Percentiles rank a stretch among this genome's conserved stretches.
Conservation (phyloP, 2,888 invertebrate genomes). For the Hedya salicella region DNA sequence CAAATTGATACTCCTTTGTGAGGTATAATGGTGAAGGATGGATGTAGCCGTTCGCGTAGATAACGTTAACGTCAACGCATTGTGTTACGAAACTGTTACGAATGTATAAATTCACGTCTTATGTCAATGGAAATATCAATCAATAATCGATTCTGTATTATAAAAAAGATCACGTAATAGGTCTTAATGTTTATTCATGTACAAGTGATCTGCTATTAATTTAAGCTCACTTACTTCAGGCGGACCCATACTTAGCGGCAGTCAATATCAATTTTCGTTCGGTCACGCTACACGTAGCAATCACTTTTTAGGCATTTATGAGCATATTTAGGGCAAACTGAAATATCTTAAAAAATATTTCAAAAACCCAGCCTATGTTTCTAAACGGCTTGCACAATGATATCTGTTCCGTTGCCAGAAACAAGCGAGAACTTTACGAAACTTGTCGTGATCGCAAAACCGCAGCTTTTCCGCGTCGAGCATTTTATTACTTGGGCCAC, state of each 20-base stretch:
- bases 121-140: conserved; percentile 29
- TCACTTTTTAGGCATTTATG: conserved; percentile 20
- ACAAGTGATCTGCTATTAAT: background rate
- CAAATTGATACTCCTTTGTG: conserved; percentile 44
- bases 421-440: conserved; percentile 73
- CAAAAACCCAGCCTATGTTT: conserved; percentile 55
- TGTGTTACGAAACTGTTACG: conserved; percentile 38
- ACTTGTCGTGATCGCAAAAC: conserved; percentile 76
- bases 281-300: conserved; percentile 23
- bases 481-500: conserved; percentile 62
- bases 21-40: conserved; percentile 40
- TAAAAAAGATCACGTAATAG: background rate
- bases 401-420: conserved; percentile 62
- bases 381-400: conserved; percentile 68
- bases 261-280: conserved; percentile 26
- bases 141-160: conserved; percentile 7
- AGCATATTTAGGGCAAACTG: conserved; percentile 51
- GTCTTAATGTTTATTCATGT: conserved; percentile 6
- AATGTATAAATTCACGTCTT: conserved; percentile 35
- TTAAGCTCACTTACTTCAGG: conserved; percentile 11
- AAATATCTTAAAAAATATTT: conserved; percentile 52
- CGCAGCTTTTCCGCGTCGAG: conserved; percentile 72
- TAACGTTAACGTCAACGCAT: conserved; percentile 39
- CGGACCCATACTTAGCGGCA: conserved; percentile 7
- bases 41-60: conserved; percentile 40